phyloP scores from a whole-genome alignment of 2,888 invertebrate species.

The Diaphora mendica region DNA sequence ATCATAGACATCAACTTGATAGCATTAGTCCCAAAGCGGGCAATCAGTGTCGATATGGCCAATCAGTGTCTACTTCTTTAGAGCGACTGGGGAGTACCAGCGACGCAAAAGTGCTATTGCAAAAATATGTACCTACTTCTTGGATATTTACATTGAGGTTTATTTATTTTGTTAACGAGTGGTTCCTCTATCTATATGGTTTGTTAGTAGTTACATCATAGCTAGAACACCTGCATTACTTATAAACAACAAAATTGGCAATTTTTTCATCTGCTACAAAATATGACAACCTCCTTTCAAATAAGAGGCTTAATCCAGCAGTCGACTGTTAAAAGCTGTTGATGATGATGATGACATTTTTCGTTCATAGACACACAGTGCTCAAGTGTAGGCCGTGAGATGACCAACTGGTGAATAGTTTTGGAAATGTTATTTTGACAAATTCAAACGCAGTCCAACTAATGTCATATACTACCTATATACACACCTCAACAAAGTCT shows the following conservation, averaged over 20 bases:
- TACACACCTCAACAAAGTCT: too few relatives aligned
- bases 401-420: too few relatives aligned
- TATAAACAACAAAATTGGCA: neutral
- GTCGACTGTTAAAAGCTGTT: too few relatives aligned
- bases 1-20: slow-evolving; percentile 52
- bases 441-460: too few relatives aligned
- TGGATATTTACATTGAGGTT: slow-evolving; percentile 2
- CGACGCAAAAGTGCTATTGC: slow-evolving; percentile 17
- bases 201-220: neutral
- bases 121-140: slow-evolving; percentile 1
- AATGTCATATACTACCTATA: too few relatives aligned
- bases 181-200: neutral
- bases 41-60: slow-evolving; percentile 62
- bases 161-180: slow-evolving; percentile 2
- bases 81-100: slow-evolving; percentile 31
- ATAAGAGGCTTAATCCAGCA: too few relatives aligned
- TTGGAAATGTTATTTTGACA: too few relatives aligned
- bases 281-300: too few relatives aligned
- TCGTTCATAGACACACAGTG: neutral
- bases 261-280: neutral
- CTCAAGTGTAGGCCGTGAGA: neutral
- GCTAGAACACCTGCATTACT: neutral
- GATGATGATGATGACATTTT: too few relatives aligned
- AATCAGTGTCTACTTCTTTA: slow-evolving; percentile 36
- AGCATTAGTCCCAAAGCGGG: slow-evolving; percentile 62